These are phyloP conservation scores for silkworm (Bombyx mori) DNA, from an alignment of 1,140 invertebrate species.

Conservation along the genomic window ASM3026992v2 NC_085113.1:9579501-9580000, in stretches of 20 bases:
- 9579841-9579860: conserved; percentile 10
- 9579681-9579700: conserved; percentile 38
- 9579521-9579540: conserved; percentile 70
- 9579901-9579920: not conserved
- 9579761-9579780: conserved; percentile 19
- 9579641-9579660: conserved; percentile 16
- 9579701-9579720: conserved; percentile 37
- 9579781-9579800: conserved; percentile 2
- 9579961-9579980: conserved; percentile 19
- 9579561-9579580: conserved; percentile 48
- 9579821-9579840: conserved; percentile 12
- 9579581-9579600: conserved; percentile 30
- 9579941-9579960: conserved; percentile 17
- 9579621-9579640: conserved; percentile 22
- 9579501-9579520: conserved; percentile 49
- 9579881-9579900: conserved; percentile 4
- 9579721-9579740: conserved; percentile 28
- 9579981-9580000: conserved; percentile 17
- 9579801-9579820: conserved; percentile 9
- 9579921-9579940: conserved; percentile 6
- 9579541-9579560: conserved; percentile 69
- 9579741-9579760: conserved; percentile 22
- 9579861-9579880: not conserved
- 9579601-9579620: conserved; percentile 27
- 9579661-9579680: conserved; percentile 16